A percentile compares a stretch with the other conserved stretches of the same genome.
Evolutionary conservation across 1,140 invertebrate species (phyloP).

Genomic region (Callitettix versicolor): DNA sequence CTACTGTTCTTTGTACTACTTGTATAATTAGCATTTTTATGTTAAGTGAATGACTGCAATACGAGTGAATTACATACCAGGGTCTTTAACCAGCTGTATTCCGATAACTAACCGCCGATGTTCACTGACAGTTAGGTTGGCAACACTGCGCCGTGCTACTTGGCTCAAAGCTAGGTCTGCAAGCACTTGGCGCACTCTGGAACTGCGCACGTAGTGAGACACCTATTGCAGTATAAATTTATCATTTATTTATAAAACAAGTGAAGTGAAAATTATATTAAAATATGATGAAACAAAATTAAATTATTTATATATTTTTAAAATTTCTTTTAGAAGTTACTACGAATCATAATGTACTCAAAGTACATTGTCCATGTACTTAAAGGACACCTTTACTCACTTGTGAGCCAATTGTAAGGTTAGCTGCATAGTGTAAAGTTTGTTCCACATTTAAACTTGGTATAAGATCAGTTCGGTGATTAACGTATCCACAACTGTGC

Average conservation of each 20-base stretch:
- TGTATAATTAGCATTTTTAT: too few species aligned
- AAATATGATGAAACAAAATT: too few species aligned
- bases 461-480: constrained; percentile 68
- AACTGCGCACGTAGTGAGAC: constrained; percentile 55
- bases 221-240: too few species aligned
- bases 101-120: constrained; percentile 75
- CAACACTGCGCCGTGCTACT: constrained; percentile 68
- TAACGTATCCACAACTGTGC: constrained; percentile 73
- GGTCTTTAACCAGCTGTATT: constrained; percentile 79
- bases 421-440: constrained; percentile 68
- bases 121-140: constrained; percentile 70
- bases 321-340: too few species aligned
- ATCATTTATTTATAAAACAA: too few species aligned
- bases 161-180: constrained; percentile 81
- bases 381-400: constrained; percentile 39
- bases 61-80: constrained; percentile 38
- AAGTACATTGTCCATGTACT: too few species aligned
- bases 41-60: too few species aligned
- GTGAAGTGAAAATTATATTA: too few species aligned
- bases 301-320: too few species aligned
- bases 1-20: too few species aligned
- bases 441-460: constrained; percentile 78
- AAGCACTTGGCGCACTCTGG: constrained; percentile 65
- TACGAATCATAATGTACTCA: too few species aligned
- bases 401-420: constrained; percentile 44